These are phyloP conservation scores for Peromyscus eremicus DNA, from an alignment of 2,797 vertebrate genomes.

Conservation along the genomic window DNA sequence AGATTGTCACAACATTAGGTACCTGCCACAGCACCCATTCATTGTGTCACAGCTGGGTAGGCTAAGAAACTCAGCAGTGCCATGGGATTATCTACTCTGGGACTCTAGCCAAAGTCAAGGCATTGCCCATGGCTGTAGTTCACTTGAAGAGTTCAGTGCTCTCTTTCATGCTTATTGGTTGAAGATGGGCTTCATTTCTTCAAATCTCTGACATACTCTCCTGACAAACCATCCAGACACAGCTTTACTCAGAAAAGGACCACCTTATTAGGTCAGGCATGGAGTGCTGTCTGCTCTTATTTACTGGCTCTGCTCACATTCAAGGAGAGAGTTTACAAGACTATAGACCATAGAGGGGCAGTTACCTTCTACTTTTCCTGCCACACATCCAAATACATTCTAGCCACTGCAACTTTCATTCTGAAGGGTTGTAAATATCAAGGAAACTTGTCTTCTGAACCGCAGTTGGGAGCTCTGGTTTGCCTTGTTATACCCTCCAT, in stretches of 20 bases:
- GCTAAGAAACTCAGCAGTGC: neutral
- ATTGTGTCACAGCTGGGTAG: neutral
- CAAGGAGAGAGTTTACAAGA: neutral
- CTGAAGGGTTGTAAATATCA: neutral
- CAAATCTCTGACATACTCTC: neutral
- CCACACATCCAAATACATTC: neutral
- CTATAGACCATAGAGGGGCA: neutral
- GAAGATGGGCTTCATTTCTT: neutral
- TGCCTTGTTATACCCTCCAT: neutral
- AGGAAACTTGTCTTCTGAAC: neutral
- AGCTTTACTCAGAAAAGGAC: neutral
- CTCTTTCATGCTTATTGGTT: neutral
- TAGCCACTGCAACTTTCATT: neutral
- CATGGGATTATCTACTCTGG: neutral
- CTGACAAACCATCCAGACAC: neutral
- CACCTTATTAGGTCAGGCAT: neutral
- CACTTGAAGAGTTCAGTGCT: neutral
- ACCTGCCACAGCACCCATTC: neutral
- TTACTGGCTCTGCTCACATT: neutral
- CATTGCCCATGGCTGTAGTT: neutral
- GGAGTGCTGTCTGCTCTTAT: neutral
- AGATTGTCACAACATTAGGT: neutral
- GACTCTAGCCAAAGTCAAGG: neutral
- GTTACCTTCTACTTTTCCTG: neutral
- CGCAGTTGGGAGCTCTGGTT: neutral